Evolutionary conservation across 2,797 vertebrate genomes (phyloP), one percentile per base, ranked within the genome.

Genomic region (Eulemur albifrons): DNA sequence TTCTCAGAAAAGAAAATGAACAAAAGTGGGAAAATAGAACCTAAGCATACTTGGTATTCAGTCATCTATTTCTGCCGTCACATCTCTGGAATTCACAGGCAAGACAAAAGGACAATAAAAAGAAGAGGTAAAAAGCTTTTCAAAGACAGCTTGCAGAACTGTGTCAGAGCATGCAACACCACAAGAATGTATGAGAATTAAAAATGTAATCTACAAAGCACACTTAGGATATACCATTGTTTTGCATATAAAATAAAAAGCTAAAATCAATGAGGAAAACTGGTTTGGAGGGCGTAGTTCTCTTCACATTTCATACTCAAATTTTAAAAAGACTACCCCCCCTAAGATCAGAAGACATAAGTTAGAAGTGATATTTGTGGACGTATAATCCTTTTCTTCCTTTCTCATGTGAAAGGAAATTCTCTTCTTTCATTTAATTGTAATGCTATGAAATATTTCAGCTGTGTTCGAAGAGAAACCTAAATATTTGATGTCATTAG

Each of bases 191-290:
- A 75, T 11, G 63, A 57, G 85, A 90, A 81, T 72, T 67, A 90
- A 81, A 94, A 81, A 72, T 83, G 25, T 63, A 75, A 87, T 69
- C 50, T 45, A 83, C 10, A 73, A 88, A 84, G 52, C 72, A 83
- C 32, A 61, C 38, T 43, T 80, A 85, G 38, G n/a, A 38, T 54
- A 35, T 32, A 52, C 81, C 43, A 27, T 35, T 92, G 59, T 80
- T 95, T 54, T 83, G 70, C 50, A 92, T 75, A 67, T 84, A 84
- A 90, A 96, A 95, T 45, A 92, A 79, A 90, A 90, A 45, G 61
- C 35, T 85, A 84, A 81, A 59, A 40, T 85, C n/a, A 85, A 43
- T 35, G 17, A 8, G 48, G 43, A 88, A 91, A 81, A 73, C 61
- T n/a, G 27, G 25, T 86, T 87, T 94, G 35, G 48, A 93, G 35